Evolutionary conservation across 2,113 vertebrate genomes (phyloP).

Genomic region (Ceyx cyanopectus): DNA sequence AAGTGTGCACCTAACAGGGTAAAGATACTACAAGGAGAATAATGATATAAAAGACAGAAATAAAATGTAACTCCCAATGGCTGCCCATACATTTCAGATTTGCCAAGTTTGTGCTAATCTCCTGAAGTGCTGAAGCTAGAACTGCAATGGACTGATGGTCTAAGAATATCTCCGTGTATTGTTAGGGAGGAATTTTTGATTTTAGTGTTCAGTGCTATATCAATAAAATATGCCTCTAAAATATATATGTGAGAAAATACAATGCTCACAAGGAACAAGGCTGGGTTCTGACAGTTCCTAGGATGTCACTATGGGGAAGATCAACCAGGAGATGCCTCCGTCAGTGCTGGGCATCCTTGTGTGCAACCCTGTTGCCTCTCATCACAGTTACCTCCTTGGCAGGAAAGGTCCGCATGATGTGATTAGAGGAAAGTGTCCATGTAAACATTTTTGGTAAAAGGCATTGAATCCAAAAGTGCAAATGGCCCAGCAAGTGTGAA

Average conservation of each 20-base stretch:
- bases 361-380: background rate
- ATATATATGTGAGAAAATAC: background rate
- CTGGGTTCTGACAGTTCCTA: background rate
- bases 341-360: background rate
- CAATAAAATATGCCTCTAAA: background rate
- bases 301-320: background rate
- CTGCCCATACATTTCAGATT: background rate
- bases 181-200: background rate
- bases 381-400: background rate
- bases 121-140: background rate
- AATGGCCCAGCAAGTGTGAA: background rate
- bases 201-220: background rate
- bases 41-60: background rate
- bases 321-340: background rate
- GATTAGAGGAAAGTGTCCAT: background rate
- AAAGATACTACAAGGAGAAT: background rate
- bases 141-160: background rate
- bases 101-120: background rate
- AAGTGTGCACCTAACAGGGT: background rate
- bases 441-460: background rate
- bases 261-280: background rate
- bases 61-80: background rate
- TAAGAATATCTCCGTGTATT: background rate
- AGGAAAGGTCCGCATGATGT: rapidly evolving
- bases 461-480: background rate